Evolutionary conservation across 2,113 vertebrate species (phyloP), one percentile per base, ranked within the genome.

Genomic region (Dromaius novaehollandiae): DNA sequence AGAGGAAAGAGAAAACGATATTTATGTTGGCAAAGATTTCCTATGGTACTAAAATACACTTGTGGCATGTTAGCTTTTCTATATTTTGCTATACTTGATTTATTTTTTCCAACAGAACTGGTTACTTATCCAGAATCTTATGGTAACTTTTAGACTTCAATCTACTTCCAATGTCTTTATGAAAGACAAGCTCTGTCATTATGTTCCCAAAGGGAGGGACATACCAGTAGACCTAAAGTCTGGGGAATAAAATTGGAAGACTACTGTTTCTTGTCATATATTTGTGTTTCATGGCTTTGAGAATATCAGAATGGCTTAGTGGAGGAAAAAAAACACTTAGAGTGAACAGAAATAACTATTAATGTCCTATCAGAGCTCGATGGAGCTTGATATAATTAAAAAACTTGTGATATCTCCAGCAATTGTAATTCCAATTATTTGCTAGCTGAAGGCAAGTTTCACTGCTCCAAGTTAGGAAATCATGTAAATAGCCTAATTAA

Each of bases 401-500:
- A 98, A 96, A 97, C 96, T 97, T 98, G 97, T 97, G 98, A 98
- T 97, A 98, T 97, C 94, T 97, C 92, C 86, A 97, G 97, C 97
- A 98, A 98, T 98, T 98, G 97, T 98, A 98, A 98, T 98, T 98
- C 96, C 97, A 98, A 98, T 98, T 98, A 98, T 98, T 98, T 98
- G 96, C 86, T 98, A 97, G 98, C 98, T 98, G 82, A 98, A 98
- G 98, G 98, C 98, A 98, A 98, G 82, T 98, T 98, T 97, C 95
- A 89, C 94, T 98, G 84, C 97, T 98, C 93, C 96, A 97, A 98
- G 97, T 98, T 97, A 97, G 97, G 97, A 98, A 98, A 98, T 98
- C 97, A 98, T 98, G 98, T 98, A 98, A 98, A 98, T 98, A 98
- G 97, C 94, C 98, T 98, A 98, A 98, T 98, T 98, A 98, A 98